Conservation (phyloP, 1,140 invertebrate species). For the Cheumatopsyche charites region DNA sequence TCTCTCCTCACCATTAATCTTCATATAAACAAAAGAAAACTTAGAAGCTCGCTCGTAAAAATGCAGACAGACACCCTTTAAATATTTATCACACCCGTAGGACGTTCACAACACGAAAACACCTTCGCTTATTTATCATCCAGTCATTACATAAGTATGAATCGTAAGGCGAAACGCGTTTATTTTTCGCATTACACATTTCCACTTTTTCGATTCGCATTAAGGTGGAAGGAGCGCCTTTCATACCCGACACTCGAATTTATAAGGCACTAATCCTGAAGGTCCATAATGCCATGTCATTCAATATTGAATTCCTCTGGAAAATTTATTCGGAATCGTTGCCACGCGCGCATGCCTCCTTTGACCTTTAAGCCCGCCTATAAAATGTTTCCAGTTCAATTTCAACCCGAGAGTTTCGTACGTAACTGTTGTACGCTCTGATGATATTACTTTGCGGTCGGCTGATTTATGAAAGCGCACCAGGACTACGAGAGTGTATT, state of each 20-base stretch:
- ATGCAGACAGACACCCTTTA: conserved; percentile 15
- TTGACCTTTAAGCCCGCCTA: conserved; percentile 23
- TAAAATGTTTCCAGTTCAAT: conserved; percentile 20
- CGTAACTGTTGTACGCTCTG: neutral
- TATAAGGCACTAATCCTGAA: neutral
- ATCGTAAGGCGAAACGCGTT: too few species aligned
- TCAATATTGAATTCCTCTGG: conserved; percentile 24
- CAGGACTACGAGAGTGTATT: neutral
- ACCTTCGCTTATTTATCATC: too few species aligned
- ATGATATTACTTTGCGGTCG: conserved; percentile 3
- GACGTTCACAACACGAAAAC: neutral
- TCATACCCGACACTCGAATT: neutral
- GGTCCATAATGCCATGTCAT: conserved; percentile 14
- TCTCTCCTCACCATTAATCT: conserved; percentile 7
- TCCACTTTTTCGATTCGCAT: too few species aligned
- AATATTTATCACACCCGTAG: conserved; percentile 16
- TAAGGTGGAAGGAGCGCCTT: neutral
- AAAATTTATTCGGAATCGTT: conserved; percentile 18
- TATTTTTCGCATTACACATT: too few species aligned
- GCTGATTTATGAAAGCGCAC: conserved; percentile 8
- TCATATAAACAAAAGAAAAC: conserved; percentile 18
- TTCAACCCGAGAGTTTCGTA: conserved; percentile 5
- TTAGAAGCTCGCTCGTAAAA: conserved; percentile 11
- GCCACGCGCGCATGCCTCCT: conserved; percentile 1
- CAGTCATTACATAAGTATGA: too few species aligned